phyloP scores from a whole-genome alignment of 1,140 invertebrate species.

The Bicyclus anynana region DNA sequence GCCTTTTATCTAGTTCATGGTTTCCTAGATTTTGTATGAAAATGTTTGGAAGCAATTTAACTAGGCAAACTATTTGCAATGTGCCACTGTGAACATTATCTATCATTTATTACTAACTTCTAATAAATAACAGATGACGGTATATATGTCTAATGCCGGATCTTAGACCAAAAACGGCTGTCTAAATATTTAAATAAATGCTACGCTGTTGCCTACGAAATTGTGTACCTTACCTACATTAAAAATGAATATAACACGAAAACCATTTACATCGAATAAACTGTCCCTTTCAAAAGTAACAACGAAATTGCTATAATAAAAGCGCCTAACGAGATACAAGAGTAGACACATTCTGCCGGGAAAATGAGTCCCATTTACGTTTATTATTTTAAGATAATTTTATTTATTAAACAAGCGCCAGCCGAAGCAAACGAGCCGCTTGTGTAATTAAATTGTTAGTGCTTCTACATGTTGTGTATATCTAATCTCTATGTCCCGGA shows the following conservation, averaged over 20 bases:
- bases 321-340: conserved; percentile 7
- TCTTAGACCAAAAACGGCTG: too few relatives aligned
- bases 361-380: conserved; percentile 18
- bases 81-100: too few relatives aligned
- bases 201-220: too few relatives aligned
- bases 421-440: conserved; percentile 11
- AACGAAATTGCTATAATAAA: conserved; percentile 4
- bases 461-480: conserved; percentile 14
- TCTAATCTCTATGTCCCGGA: conserved; percentile 2
- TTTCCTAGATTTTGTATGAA: too few relatives aligned
- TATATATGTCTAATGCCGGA: too few relatives aligned
- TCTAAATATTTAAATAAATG: too few relatives aligned
- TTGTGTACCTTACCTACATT: too few relatives aligned
- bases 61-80: too few relatives aligned
- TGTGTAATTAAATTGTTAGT: conserved; percentile 27
- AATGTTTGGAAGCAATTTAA: too few relatives aligned
- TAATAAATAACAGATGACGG: too few relatives aligned
- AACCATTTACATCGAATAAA: not conserved
- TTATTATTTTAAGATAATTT: conserved; percentile 25
- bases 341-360: conserved; percentile 10
- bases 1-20: too few relatives aligned
- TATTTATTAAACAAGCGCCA: conserved; percentile 20
- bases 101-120: too few relatives aligned
- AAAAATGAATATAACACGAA: not conserved
- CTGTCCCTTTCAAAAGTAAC: conserved; percentile 1